Conservation (phyloP, 2,113 vertebrate species). For the Lagopus leucura region DNA sequence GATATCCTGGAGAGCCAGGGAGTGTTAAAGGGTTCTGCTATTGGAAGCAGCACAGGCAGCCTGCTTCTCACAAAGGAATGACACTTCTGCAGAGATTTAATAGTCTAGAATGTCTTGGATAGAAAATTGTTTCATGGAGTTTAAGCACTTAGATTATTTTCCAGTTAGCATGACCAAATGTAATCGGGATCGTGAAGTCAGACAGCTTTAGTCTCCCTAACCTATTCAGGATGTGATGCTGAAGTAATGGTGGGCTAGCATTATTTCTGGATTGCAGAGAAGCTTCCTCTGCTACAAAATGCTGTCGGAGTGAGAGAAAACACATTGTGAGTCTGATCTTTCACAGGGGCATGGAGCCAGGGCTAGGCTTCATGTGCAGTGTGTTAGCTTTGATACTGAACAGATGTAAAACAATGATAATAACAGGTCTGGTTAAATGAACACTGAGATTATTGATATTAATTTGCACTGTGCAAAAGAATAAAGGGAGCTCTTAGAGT, state of each 20-base stretch:
- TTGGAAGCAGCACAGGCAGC: constrained; percentile 47
- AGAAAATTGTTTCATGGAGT: constrained; percentile 67
- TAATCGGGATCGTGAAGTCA: constrained; percentile 41
- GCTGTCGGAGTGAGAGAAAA: constrained; percentile 56
- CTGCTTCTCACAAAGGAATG: constrained; percentile 65
- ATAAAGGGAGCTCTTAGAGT: background rate
- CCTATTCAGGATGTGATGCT: constrained; percentile 50
- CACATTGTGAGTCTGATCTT: background rate
- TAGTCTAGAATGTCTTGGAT: constrained; percentile 42
- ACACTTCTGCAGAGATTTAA: constrained; percentile 57
- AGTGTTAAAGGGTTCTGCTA: constrained; percentile 47
- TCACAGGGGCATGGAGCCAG: constrained; percentile 4
- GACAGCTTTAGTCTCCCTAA: constrained; percentile 8
- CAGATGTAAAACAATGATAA: background rate
- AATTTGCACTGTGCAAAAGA: background rate
- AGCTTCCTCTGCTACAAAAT: constrained; percentile 66
- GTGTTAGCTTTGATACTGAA: background rate
- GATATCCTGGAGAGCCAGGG: constrained; percentile 45
- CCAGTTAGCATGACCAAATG: constrained; percentile 57
- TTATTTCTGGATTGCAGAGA: constrained; percentile 67
- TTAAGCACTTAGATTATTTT: constrained; percentile 74
- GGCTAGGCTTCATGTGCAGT: background rate
- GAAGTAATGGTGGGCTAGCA: constrained; percentile 58
- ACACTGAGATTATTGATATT: background rate
- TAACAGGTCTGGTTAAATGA: background rate